Evolutionary conservation across 2,797 vertebrate species (phyloP).

Genomic region (Florisuga fusca): DNA sequence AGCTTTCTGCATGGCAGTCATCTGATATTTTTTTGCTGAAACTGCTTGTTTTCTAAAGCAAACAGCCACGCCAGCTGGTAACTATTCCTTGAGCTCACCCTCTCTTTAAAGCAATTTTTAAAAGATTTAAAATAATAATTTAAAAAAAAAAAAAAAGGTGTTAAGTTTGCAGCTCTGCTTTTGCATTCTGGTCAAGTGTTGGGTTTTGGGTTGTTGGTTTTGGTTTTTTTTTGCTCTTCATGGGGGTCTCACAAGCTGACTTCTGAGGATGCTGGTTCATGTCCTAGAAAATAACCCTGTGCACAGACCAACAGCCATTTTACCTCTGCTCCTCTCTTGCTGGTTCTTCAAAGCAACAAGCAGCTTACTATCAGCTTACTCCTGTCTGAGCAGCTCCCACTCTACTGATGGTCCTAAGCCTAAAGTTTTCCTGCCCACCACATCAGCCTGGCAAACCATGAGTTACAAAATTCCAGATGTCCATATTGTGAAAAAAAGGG

Average conservation of each 20-base stretch:
- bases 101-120: neutral
- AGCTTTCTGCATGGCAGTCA: neutral
- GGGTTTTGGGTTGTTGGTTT: too few relatives aligned
- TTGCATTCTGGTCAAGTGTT: slow-evolving; percentile 17
- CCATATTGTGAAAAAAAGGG: neutral
- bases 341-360: neutral
- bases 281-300: slow-evolving; percentile 57
- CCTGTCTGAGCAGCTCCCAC: neutral
- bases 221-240: neutral
- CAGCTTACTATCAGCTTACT: neutral
- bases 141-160: neutral
- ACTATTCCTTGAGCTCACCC: neutral
- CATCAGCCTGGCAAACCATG: neutral
- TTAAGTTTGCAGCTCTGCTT: neutral
- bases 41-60: neutral
- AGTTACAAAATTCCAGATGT: too few relatives aligned
- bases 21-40: neutral
- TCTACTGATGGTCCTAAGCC: neutral
- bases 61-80: neutral
- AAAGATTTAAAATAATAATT: neutral
- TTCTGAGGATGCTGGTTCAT: neutral
- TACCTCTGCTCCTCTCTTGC: neutral
- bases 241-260: neutral
- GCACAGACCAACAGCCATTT: neutral
- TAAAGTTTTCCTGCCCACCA: accelerated